Evolutionary conservation across 2,888 invertebrate species (phyloP).

Genomic region (Himalopsyche anomala): DNA sequence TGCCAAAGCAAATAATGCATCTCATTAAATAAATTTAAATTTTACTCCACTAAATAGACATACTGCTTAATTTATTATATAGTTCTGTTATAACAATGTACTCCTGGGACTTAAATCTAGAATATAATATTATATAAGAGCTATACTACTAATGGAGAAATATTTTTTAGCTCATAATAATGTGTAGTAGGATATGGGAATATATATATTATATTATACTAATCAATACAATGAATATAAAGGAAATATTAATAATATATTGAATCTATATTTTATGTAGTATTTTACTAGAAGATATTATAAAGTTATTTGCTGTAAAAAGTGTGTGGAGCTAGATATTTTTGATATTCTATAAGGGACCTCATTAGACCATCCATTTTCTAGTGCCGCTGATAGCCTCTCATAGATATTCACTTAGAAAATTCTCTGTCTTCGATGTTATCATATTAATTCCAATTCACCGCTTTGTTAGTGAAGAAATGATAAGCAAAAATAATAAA

Average conservation of each 20-base stretch:
- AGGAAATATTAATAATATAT: not conserved
- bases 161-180: not conserved
- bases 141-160: not conserved
- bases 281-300: constrained; percentile 26
- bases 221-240: not conserved
- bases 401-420: too few relatives aligned
- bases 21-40: not conserved
- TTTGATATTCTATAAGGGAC: too few relatives aligned
- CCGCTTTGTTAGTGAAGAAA: constrained; percentile 13
- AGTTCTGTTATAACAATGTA: not conserved
- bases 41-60: not conserved
- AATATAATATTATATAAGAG: not conserved
- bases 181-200: not conserved
- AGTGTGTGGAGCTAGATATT: not conserved
- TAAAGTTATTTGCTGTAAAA: constrained; percentile 13
- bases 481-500: not conserved
- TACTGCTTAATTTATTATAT: not conserved
- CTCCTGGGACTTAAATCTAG: not conserved
- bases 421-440: too few relatives aligned
- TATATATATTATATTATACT: not conserved
- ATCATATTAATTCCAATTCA: not conserved
- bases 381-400: too few relatives aligned
- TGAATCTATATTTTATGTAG: not conserved
- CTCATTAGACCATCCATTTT: too few relatives aligned
- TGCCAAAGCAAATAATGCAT: constrained; percentile 20